These are phyloP conservation scores for Chloroclystis v-ata DNA, from an alignment of 2,888 invertebrate genomes.

Conservation along the genomic window DNA sequence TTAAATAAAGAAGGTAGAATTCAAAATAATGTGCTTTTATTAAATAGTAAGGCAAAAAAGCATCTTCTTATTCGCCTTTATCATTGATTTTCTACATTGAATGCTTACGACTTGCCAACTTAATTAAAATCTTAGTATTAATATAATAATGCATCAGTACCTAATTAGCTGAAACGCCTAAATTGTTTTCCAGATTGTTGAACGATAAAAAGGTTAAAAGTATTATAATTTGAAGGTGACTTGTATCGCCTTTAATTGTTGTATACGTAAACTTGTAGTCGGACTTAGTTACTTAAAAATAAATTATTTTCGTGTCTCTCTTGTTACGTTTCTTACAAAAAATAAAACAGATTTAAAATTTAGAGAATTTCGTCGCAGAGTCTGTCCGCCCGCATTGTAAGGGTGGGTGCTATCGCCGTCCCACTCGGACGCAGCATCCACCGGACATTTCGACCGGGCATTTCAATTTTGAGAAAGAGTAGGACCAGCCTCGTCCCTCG, in stretches of 20 bases:
- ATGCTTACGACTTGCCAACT: no score
- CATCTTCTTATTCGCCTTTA: no score
- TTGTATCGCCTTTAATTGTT: constrained; percentile 25
- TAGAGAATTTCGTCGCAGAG: constrained; percentile 70
- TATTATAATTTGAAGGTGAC: constrained; percentile 39
- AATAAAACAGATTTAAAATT: constrained; percentile 68
- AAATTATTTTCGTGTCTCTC: constrained; percentile 19
- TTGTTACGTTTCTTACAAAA: constrained; percentile 35
- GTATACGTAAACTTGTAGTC: constrained; percentile 14
- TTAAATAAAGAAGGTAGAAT: no score
- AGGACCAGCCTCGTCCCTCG: constrained; percentile 67
- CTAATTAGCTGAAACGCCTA: constrained; percentile 22
- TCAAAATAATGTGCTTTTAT: no score
- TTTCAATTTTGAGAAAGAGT: constrained; percentile 80
- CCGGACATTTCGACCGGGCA: constrained; percentile 80
- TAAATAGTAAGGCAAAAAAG: no score
- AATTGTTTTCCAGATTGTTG: constrained; percentile 33
- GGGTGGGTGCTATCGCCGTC: constrained; percentile 76
- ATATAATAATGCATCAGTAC: no score
- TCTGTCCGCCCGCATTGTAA: constrained; percentile 74
- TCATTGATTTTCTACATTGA: no score
- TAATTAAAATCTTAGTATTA: no score
- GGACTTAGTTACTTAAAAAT: constrained; percentile 16
- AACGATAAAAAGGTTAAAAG: constrained; percentile 35
- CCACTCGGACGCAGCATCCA: constrained; percentile 78